phyloP scores from a whole-genome alignment of 53 echinoderm and acorn worm genomes.

The Pentamera pediparva region DNA sequence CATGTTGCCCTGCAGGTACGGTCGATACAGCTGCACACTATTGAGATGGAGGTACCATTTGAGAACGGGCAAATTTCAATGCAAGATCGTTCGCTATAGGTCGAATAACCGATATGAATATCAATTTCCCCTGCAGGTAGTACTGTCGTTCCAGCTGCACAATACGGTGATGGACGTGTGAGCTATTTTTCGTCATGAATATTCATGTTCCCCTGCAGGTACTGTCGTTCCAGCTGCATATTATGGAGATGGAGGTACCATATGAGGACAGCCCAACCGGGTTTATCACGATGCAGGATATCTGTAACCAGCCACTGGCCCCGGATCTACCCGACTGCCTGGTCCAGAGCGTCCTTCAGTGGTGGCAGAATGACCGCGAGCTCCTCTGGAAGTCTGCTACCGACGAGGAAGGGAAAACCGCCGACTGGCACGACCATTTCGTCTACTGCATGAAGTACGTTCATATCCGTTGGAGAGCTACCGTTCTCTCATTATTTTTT shows the following conservation, averaged over 20 bases:
- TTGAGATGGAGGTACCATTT: slow-evolving; percentile 10
- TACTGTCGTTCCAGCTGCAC: too few relatives aligned
- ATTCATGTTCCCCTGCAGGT: slow-evolving; percentile 1
- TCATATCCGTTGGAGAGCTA: too few relatives aligned
- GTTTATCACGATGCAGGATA: slow-evolving; percentile 39
- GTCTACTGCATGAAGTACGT: slow-evolving; percentile 83
- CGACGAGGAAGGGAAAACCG: slow-evolving; percentile 41
- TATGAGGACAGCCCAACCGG: slow-evolving; percentile 31
- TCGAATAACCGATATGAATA: too few relatives aligned
- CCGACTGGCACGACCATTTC: slow-evolving; percentile 88
- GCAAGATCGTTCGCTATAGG: too few relatives aligned
- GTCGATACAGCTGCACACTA: too few relatives aligned
- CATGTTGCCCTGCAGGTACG: too few relatives aligned
- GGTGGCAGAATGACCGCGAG: slow-evolving; percentile 51
- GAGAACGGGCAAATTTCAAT: too few relatives aligned
- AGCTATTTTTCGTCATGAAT: too few relatives aligned
- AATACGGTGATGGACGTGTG: too few relatives aligned
- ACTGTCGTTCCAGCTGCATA: slow-evolving; percentile 32
- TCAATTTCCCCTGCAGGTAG: too few relatives aligned
- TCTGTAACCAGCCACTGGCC: slow-evolving; percentile 70
- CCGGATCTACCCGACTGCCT: slow-evolving; percentile 50
- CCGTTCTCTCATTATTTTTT: too few relatives aligned
- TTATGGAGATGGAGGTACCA: slow-evolving; percentile 20
- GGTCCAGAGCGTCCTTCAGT: slow-evolving; percentile 66
- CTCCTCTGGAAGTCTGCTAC: slow-evolving; percentile 25